Evolutionary conservation across 2,888 invertebrate genomes (phyloP), one percentile per base, ranked within the genome.

Genomic region (Cistogaster globosa): DNA sequence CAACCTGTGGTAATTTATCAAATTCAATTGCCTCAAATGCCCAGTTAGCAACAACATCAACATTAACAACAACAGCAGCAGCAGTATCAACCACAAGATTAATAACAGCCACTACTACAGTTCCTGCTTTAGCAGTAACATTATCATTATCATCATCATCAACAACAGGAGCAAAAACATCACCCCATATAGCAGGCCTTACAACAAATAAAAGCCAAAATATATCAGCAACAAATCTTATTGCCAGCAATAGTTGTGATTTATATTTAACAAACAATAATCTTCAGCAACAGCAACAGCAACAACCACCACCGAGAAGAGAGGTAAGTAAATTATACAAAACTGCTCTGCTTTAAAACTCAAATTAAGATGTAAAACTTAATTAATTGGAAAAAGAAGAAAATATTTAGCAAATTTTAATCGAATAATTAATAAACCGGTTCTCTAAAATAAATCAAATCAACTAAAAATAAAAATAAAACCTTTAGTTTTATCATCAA

Each of bases 211-310:
- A 48, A 1, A 60, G 77, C 57, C 78, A 53, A 75, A n/a, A 84
- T 62, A 74, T 75, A 81, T 55, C 81, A 86, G 63, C 84, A 83
- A 74, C 81, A 72, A 84, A 77, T 76, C 76, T 80, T 80, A 82
- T 82, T 57, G 86, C 86, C 89, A 90, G 90, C 87, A 91, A 90
- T 90, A 92, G 92, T 92, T 92, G 91, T 90, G 92, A 91, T 92
- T 89, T 91, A 88, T 89, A 91, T 88, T 90, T 92, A 91, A 89
- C 93, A 79, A 60, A 53, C 86, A 93, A 92, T 90, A 92, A 92
- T 90, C 89, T 92, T 89, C 91, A 92, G 89, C 78, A 71, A 53
- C 76, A 71, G 20, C 82, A 69, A 7, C 72, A 68, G 60, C 83
- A 68, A 67, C 78, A 53, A n/a, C n/a, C n/a, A 79, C 91, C 92